Evolutionary conservation across 1,140 invertebrate species (phyloP).

Genomic region (Ptiloglossa arizonensis): DNA sequence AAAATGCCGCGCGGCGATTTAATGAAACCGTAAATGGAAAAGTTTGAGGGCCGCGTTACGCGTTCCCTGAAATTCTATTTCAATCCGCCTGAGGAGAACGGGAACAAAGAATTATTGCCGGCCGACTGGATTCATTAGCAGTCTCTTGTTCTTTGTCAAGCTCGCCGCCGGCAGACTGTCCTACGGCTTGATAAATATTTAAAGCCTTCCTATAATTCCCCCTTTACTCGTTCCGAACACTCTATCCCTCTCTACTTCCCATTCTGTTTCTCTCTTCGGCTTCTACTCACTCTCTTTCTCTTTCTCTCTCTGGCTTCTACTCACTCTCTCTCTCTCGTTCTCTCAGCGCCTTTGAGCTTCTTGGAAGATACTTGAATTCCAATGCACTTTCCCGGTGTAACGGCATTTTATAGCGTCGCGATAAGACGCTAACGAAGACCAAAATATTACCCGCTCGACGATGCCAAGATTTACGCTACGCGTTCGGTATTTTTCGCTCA

Average conservation of each 20-base stretch:
- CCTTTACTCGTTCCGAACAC: constrained; percentile 2
- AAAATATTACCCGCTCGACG: constrained; percentile 3
- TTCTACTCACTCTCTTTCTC: too few relatives aligned
- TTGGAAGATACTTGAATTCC: constrained; percentile 10
- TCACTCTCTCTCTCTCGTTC: neutral
- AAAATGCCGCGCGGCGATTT: constrained; percentile 12
- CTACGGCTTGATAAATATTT: constrained; percentile 58
- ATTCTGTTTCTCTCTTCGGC: too few relatives aligned
- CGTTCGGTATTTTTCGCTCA: too few relatives aligned
- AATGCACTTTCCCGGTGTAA: constrained; percentile 9
- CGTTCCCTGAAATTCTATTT: constrained; percentile 44
- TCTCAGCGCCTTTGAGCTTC: constrained; percentile 3
- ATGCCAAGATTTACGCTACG: too few relatives aligned
- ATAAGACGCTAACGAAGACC: neutral
- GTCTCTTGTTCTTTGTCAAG: constrained; percentile 52
- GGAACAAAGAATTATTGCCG: constrained; percentile 18
- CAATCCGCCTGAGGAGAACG: constrained; percentile 5
- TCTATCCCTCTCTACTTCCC: too few relatives aligned
- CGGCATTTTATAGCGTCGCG: neutral
- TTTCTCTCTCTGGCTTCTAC: too few relatives aligned
- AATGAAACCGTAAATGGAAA: constrained; percentile 31
- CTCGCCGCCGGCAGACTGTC: constrained; percentile 33
- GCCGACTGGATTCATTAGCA: constrained; percentile 51
- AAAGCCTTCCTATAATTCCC: constrained; percentile 56
- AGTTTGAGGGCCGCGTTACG: constrained; percentile 6